phyloP scores from a whole-genome alignment of 2,888 invertebrate species.

The Campoplex capitator region DNA sequence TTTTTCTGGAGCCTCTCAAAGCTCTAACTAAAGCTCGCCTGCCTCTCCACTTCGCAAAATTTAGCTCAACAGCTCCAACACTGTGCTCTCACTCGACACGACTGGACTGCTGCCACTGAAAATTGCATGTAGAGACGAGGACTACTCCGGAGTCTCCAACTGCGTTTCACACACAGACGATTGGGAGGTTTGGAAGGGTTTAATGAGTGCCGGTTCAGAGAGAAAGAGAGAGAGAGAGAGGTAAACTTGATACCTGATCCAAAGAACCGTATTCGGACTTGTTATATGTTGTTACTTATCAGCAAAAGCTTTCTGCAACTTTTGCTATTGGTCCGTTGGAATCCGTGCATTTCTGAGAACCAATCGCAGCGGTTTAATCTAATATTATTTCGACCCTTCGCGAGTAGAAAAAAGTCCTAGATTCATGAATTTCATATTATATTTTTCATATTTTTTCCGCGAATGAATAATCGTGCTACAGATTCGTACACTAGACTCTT shows the following conservation, averaged over 20 bases:
- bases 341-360: background rate
- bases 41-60: conserved; percentile 4
- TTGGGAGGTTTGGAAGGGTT: conserved; percentile 1
- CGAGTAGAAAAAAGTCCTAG: background rate
- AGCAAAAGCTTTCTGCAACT: background rate
- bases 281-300: background rate
- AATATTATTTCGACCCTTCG: background rate
- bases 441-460: background rate
- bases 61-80: background rate
- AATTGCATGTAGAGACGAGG: background rate
- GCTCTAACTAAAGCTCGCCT: background rate
- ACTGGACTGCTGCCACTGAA: conserved; percentile 46
- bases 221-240: background rate
- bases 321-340: background rate
- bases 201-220: conserved; percentile 36
- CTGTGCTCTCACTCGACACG: conserved; percentile 26
- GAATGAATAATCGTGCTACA: background rate
- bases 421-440: background rate
- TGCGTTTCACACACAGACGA: background rate
- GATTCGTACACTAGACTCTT: background rate
- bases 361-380: background rate
- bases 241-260: conserved; percentile 22
- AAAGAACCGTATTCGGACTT: conserved; percentile 9
- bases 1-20: background rate
- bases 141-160: background rate